Conservation (phyloP, 1,140 invertebrate species). For the Odontomachus brunneus region DNA sequence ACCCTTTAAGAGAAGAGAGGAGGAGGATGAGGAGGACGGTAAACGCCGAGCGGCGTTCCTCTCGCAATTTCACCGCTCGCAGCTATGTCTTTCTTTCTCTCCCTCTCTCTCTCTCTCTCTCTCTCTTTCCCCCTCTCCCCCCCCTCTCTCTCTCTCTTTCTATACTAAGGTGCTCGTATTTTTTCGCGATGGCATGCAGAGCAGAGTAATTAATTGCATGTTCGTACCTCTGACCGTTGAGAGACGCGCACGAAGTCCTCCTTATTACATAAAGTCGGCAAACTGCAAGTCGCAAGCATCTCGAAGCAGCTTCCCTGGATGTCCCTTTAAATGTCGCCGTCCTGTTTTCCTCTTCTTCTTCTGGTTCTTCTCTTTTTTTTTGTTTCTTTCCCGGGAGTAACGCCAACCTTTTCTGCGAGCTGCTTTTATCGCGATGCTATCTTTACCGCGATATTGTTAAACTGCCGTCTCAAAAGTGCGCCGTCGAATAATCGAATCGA, state of each 20-base stretch:
- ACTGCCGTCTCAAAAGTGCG: background rate
- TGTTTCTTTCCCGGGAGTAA: background rate
- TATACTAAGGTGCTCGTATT: no score
- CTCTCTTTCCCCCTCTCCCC: background rate
- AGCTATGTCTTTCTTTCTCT: no score
- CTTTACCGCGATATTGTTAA: background rate
- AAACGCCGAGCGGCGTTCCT: constrained; percentile 47
- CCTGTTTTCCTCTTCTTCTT: background rate
- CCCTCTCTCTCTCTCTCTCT: no score
- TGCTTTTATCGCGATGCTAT: constrained; percentile 11
- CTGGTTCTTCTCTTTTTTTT: no score
- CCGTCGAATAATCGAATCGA: constrained; percentile 24
- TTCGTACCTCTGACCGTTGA: constrained; percentile 45
- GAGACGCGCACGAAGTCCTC: background rate
- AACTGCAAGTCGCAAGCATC: background rate
- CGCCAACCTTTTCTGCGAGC: background rate
- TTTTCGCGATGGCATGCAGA: constrained; percentile 64
- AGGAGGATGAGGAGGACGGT: constrained; percentile 5
- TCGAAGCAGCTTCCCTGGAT: no score
- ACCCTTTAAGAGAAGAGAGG: constrained; percentile 57
- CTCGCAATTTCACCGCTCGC: constrained; percentile 54
- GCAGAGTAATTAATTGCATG: constrained; percentile 50
- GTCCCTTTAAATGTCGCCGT: no score
- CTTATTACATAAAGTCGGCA: constrained; percentile 36
- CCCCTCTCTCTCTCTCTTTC: no score